Base-by-base conservation (phyloP, 1,140 invertebrate species). In the Drosophila ercepeae region DNA sequence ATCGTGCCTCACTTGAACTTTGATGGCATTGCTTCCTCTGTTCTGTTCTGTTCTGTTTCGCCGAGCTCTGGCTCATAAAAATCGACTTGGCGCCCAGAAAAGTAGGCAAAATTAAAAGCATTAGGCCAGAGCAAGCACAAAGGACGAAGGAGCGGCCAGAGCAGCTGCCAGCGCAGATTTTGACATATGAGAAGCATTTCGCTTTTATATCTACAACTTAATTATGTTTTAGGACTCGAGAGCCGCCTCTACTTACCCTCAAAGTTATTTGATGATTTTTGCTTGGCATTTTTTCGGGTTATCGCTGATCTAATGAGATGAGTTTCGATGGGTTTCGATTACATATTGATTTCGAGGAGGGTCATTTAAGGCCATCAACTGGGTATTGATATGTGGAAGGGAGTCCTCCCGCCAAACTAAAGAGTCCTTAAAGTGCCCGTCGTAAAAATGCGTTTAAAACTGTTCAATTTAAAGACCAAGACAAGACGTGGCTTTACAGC, bases 171-270 rank as follows among this genome's bases (percentile, higher is more conserved):
- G 48, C 65, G 75, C 78, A 81, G 81, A 84, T 79, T 86, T 76
- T 86, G 81, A 86, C 72, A 84, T 76, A 75, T 64, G 81, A 84
- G 81, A 86, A 72, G 58, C 69, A 64, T 50, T 73, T 45, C 48
- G 49, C 19, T 34, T 16, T 16, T 59, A 55, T 72, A 59, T 50
- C 42, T 23, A 48, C 57, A 57, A 57, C 71, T 79, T 84, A 84
- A 86, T 86, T 84, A 74, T 86, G 51, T 64, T 60, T 45, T 29
- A 39, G 54, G 50, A 64, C 52, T 29, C 41, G 55, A 25, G 8
- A 23, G 44, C 39, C 34, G 41, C 25, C 46, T 55, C 46, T 41
- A 49, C 61, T 55, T 64, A 45, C 45, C 32, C 16, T 11, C 48
- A 21, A 18, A 49, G 58, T 45, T 63, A 59, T 58, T 67, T 25